phyloP scores from a whole-genome alignment of 2,113 vertebrate genomes.

The Pachypanchax playfairii region DNA sequence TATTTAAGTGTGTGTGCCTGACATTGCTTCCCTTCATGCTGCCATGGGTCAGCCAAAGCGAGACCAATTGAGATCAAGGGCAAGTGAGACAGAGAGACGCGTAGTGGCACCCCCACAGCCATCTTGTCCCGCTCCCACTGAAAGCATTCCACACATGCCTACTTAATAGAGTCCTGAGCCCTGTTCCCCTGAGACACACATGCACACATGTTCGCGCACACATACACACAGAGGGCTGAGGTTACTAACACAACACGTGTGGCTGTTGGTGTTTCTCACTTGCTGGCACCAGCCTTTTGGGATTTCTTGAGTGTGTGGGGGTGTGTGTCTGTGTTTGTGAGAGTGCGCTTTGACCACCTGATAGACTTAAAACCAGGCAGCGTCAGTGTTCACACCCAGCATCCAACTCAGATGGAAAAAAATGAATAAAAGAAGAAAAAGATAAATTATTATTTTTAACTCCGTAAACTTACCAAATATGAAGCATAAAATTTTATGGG shows the following conservation, averaged over 20 bases:
- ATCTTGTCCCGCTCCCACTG: conserved; percentile 71
- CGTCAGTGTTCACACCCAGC: conserved; percentile 59
- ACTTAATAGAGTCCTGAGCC: conserved; percentile 80
- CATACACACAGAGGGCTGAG: conserved; percentile 58
- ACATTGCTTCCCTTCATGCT: conserved; percentile 69
- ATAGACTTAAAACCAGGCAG: conserved; percentile 55
- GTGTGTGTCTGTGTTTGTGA: conserved; percentile 12
- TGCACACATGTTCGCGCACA: conserved; percentile 22
- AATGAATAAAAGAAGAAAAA: conserved; percentile 1
- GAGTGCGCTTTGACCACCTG: conserved; percentile 48
- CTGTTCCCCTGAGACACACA: conserved; percentile 51
- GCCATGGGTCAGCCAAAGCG: conserved; percentile 64
- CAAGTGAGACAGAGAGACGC: conserved; percentile 58
- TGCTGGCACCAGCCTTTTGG: conserved; percentile 42
- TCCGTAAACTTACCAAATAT: not conserved
- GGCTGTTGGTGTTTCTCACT: conserved; percentile 60
- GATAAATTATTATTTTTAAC: not conserved
- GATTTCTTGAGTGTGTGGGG: conserved; percentile 29
- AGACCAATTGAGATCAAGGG: conserved; percentile 75
- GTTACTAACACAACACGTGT: conserved; percentile 77
- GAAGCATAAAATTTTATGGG: not conserved
- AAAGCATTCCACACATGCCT: conserved; percentile 79
- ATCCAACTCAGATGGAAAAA: conserved; percentile 1
- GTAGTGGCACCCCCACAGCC: conserved; percentile 59
- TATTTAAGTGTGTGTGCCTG: conserved; percentile 21